Base-by-base conservation (phyloP, 2,888 invertebrate species). In the Sarcophaga carnaria region DNA sequence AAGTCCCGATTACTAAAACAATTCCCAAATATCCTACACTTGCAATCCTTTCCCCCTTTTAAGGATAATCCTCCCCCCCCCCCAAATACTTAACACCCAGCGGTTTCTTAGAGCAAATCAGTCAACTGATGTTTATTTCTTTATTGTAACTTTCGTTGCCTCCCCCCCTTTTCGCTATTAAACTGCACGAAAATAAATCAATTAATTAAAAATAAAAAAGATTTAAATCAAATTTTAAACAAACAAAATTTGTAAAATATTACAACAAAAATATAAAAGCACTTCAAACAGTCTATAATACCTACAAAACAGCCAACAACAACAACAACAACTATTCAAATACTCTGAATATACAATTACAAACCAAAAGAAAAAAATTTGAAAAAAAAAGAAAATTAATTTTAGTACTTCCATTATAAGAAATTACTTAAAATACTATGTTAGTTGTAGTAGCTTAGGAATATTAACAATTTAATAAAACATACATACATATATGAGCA, bases 1-100 rank as follows among this genome's bases (percentile, higher is more conserved):
- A 72, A 85, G 71, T 85, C 84, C 84, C 66, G 80, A 80, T 45
- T 85, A 85, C 17, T 85, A 62, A 85, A 71, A 91, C 88, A 92
- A 88, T 83, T 90, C 88, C 90, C 90, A 89, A 37, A 59, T 12
- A 8, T 45, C 75, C 49, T 60, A 62, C 76, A 66, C 71, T 66
- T 25, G 27, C 37, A 49, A 76, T 60, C 76, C 80, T 37, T 37
- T 60, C 25, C 66, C 47, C 76, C 80, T 54, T 54, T 49, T 25
- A 59, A 27, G 37, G 20, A 71, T 60, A 80, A 60, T 80, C 84
- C 84, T n/a, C n/a, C n/a, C n/a, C n/a, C n/a, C n/a, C 76, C 37
- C 84, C 17, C 37, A 78, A 83, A 59, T 8, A 60, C 22, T 49
- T 76, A 60, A 80, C 84, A 84, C 10, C 76, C 80, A 80, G 84